Evolutionary conservation across 2,888 invertebrate genomes (phyloP).

Genomic region (Podabrus alpinus): DNA sequence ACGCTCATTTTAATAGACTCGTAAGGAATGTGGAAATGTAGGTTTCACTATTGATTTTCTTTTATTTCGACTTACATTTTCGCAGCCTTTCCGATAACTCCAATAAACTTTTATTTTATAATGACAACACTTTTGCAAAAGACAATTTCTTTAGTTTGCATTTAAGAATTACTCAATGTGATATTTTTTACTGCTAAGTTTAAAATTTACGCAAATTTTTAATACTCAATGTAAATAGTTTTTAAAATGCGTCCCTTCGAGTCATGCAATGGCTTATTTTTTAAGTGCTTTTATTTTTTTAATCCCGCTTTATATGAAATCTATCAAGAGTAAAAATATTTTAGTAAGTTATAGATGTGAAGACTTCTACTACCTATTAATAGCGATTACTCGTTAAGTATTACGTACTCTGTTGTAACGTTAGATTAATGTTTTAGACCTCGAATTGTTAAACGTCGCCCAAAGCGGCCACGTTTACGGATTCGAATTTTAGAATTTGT

Average conservation of each 20-base stretch:
- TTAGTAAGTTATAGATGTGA: slow-evolving; percentile 32
- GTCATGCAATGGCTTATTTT: neutral
- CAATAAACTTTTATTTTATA: neutral
- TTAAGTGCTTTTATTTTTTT: neutral
- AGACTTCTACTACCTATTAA: slow-evolving; percentile 32
- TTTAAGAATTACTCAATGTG: slow-evolving; percentile 3
- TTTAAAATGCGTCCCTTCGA: neutral
- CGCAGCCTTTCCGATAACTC: neutral
- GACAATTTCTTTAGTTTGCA: neutral
- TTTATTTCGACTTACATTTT: neutral
- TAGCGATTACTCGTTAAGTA: slow-evolving; percentile 31
- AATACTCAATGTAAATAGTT: neutral
- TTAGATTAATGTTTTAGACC: slow-evolving; percentile 7
- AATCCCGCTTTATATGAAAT: slow-evolving; percentile 18
- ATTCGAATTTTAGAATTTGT: slow-evolving; percentile 22
- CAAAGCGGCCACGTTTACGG: neutral
- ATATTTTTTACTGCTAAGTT: neutral
- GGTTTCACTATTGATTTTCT: neutral
- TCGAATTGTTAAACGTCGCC: neutral
- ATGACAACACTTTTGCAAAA: neutral
- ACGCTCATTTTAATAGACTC: neutral
- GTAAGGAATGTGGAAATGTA: neutral
- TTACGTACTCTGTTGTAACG: slow-evolving; percentile 16
- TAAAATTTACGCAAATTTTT: neutral
- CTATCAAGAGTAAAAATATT: slow-evolving; percentile 20